phyloP scores from a whole-genome alignment of 2,797 vertebrate genomes.

The Pangasius krempfi region DNA sequence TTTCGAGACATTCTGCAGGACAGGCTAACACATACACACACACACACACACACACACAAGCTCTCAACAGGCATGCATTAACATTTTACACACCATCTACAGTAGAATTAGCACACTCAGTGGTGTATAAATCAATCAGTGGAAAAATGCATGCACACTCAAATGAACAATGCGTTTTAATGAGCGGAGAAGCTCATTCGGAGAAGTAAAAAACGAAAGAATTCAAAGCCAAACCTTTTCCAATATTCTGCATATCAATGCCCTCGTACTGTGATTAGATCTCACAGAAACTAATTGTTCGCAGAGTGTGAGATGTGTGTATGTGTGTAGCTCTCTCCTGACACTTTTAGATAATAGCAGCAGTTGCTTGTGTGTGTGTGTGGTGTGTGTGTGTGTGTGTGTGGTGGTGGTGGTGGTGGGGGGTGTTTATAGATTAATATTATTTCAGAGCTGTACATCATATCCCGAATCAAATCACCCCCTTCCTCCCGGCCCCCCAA shows the following conservation, averaged over 20 bases:
- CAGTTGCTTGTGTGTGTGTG: neutral
- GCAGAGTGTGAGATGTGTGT: slow-evolving; percentile 11
- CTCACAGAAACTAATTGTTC: slow-evolving; percentile 25
- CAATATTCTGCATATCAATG: slow-evolving; percentile 52
- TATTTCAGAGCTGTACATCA: slow-evolving; percentile 58
- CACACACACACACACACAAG: neutral
- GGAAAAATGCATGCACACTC: neutral
- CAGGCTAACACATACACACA: neutral
- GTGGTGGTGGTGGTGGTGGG: neutral
- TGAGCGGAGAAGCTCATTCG: neutral
- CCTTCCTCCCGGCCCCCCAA: neutral
- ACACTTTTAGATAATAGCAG: slow-evolving; percentile 15
- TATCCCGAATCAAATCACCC: slow-evolving; percentile 57
- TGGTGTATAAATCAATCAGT: neutral
- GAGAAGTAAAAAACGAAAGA: neutral
- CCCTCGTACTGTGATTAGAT: slow-evolving; percentile 48
- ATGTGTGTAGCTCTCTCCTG: slow-evolving; percentile 5
- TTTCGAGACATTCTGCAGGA: neutral
- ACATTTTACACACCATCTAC: neutral
- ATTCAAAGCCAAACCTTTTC: slow-evolving; percentile 20
- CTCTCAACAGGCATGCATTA: neutral
- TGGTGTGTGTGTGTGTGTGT: slow-evolving; percentile 15
- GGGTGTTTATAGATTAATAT: slow-evolving; percentile 51
- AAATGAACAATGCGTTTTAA: neutral
- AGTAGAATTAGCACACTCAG: too few relatives aligned